Evolutionary conservation across 2,113 vertebrate species (phyloP).

Genomic region (Gila orcuttii): DNA sequence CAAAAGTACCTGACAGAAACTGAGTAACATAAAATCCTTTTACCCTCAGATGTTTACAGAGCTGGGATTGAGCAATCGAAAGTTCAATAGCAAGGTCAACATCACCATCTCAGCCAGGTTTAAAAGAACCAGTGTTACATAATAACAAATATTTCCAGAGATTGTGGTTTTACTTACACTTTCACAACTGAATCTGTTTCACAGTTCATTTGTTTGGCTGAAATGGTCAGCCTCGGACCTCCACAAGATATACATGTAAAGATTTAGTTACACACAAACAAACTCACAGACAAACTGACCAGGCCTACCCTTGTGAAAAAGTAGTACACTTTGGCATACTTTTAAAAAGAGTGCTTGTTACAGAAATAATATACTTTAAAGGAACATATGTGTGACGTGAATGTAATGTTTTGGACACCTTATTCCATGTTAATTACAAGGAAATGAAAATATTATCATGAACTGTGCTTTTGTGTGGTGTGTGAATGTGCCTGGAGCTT

Average conservation of each 20-base stretch:
- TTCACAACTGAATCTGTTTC: not conserved
- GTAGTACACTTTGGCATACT: not conserved
- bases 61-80: not conserved
- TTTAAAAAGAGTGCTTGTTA: not conserved
- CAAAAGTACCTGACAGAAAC: not conserved
- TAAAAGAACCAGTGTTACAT: not conserved
- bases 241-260: not conserved
- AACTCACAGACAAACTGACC: not conserved
- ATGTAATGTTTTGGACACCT: too few species aligned
- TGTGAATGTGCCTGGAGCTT: conserved; percentile 34
- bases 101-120: not conserved
- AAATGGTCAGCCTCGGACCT: not conserved
- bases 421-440: too few species aligned
- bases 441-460: not conserved
- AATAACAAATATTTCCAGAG: not conserved
- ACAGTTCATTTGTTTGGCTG: not conserved
- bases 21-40: not conserved
- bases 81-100: conserved; percentile 14
- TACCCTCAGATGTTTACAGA: not conserved
- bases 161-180: not conserved
- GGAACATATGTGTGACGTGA: too few species aligned
- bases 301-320: not conserved
- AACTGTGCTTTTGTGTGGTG: not conserved
- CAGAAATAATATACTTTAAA: too few species aligned
- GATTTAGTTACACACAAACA: not conserved